These are phyloP conservation scores for Parochlus steinenii DNA, from an alignment of 2,888 invertebrate genomes.

Conservation along the genomic window DNA sequence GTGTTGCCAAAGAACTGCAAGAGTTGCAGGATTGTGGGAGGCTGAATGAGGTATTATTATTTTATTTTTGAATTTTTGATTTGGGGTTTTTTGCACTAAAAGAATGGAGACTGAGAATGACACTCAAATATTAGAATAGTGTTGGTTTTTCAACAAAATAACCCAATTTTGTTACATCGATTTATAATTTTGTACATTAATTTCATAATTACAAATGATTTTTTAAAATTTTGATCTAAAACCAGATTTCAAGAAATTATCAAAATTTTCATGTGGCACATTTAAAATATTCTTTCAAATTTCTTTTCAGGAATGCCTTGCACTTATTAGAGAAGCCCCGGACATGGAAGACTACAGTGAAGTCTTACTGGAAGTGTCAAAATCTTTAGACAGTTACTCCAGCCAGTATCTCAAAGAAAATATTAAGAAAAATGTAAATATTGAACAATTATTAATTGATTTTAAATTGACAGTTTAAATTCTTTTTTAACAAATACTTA, in stretches of 20 bases:
- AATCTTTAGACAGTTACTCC: constrained; percentile 46
- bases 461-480: constrained; percentile 4
- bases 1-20: constrained; percentile 33
- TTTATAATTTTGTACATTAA: constrained; percentile 5
- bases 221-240: constrained; percentile 2
- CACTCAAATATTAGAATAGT: background rate
- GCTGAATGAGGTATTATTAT: constrained; percentile 33
- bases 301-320: constrained; percentile 33
- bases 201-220: constrained; percentile 2
- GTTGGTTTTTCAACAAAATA: background rate
- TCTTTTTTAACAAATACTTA: no score
- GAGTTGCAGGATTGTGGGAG: constrained; percentile 36
- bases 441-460: constrained; percentile 1
- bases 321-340: constrained; percentile 34
- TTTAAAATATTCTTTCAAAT: constrained; percentile 12
- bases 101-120: no score
- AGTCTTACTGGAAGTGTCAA: constrained; percentile 44
- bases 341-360: constrained; percentile 42
- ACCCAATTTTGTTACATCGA: background rate
- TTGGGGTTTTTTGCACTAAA: constrained; percentile 5
- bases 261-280: background rate
- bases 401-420: constrained; percentile 47
- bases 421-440: constrained; percentile 54
- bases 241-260: background rate
- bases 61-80: constrained; percentile 13